Evolutionary conservation across 2,888 invertebrate species (phyloP), one percentile per base, ranked within the genome.

Genomic region (Crossocerus cetratus): DNA sequence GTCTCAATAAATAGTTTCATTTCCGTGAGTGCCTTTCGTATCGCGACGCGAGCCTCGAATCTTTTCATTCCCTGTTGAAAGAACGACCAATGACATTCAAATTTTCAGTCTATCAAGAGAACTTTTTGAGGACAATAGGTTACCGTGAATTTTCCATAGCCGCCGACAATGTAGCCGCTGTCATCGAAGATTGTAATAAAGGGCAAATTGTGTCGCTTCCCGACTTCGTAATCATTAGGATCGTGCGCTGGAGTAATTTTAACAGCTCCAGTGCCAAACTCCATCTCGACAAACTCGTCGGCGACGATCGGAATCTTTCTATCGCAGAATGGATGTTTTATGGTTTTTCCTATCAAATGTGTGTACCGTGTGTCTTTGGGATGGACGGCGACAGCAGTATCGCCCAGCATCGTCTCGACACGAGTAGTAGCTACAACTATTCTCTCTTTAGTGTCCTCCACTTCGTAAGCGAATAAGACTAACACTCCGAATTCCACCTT

Each of bases 201-300:
- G 0, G 95, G 94, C 75, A 99, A 91, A 78, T 94, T 93, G 90
- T 98, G 97, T 5, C 98, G 93, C 86, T 96, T 95, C 45, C 97
- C 99, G 55, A 98, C 95, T 86, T 98, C 98, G 90, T 98, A 99
- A 92, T 99, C 99, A 87, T 97, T 97, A 44, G 94, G 96, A 90
- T 99, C 99, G 90, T 99, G 99, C 2, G 98, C 99, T 0, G 99
- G 99, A 0, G 99, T 99, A 74, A 99, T 97, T 92, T 99, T 99
- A 0, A 99, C 99, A 72, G 98, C 99, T 82, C 99, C 99, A 65
- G 99, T 99, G 84, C 99, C 99, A 90, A 99, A 99, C 73, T 93
- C 93, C 91, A 94, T 95, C 85, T 99, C 99, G 0, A 99, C 99
- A 88, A 97, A 98, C 1, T 96, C 95, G 88, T 99, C 99, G 58